Evolutionary conservation across 2,888 invertebrate species (phyloP), one percentile per base, ranked within the genome.

Genomic region (Nymphalis polychloros): DNA sequence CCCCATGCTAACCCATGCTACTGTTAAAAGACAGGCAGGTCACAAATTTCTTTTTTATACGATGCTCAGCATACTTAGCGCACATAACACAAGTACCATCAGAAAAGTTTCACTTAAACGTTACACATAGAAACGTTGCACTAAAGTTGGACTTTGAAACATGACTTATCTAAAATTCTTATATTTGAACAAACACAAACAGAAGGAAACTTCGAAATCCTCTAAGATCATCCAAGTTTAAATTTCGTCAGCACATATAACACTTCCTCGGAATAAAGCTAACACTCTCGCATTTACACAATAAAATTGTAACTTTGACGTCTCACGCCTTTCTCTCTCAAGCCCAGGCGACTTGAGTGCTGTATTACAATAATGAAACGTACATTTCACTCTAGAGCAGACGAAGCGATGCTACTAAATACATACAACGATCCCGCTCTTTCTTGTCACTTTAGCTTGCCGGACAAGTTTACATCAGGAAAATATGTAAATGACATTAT

Each of bases 301-400:
- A 75, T 75, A 74, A 75, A 78, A 78, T 76, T 69, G 70, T 72
- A 77, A 78, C 64, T 75, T 77, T 74, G 72, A 72, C 64, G 65
- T 72, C 73, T 74, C 73, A 59, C 60, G 70, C 72, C 67, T 74
- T 73, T 67, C 69, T 72, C 67, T 70, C 60, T 66, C 63, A 67
- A 65, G 68, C 71, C 63, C 69, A 62, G 75, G 69, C 72, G 73
- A 76, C 77, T 79, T 73, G 76, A 79, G 80, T 77, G 78, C 75
- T 78, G 74, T 76, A 75, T 76, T 77, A 77, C 76, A 76, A 80
- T 79, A 79, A 82, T 77, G 73, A 76, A 78, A 78, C 73, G 68
- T 77, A 76, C 76, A 78, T 77, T 79, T 79, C 76, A 72, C 75
- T 72, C 74, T 50, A 57, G 50, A 71, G 66, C 75, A 79, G 75